Evolutionary conservation across 2,797 vertebrate species (phyloP), one percentile per base, ranked within the genome.

Genomic region (Florisuga fusca): DNA sequence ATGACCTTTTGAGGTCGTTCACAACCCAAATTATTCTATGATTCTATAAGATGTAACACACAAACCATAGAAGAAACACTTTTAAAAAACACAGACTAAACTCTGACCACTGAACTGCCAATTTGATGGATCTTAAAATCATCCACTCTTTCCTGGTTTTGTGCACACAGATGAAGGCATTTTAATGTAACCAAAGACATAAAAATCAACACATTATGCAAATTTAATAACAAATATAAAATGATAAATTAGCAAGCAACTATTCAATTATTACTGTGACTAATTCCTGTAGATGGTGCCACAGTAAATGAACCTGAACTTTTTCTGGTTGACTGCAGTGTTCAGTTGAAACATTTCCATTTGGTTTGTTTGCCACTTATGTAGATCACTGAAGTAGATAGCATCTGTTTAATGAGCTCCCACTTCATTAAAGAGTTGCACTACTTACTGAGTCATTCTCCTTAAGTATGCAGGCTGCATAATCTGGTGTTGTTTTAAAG

Each of bases 391-490:
- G 93, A 96, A 97, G 96, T 95, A 97, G 97, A 97, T 79, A 96
- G 97, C 97, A 97, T 97, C 97, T 97, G 97, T 97, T 97, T 98
- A 98, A 98, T 97, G 97, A 98, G 97, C 92, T 97, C 95, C 96
- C 97, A 97, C 98, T 98, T 98, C 98, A 98, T 98, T 97, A 97
- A 76, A 68, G 94, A 94, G 74, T 87, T 48, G 38, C 80, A 55
- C 93, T 95, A 84, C 96, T 96, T 94, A 97, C 94, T 80, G 93
- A 97, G 90, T 95, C 95, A 87, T 96, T 97, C 97, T 97, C 93
- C 95, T 97, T 97, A 97, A 96, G 96, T 88, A 96, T 95, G 93
- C 96, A 96, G 96, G 76, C 97, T 95, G 90, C 20, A 13, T 97
- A 95, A 97, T 96, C 94, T 89, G 68, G 92, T 96, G 96, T 96